phyloP scores from a whole-genome alignment of 2,797 vertebrate genomes.

The Falco columbarius region DNA sequence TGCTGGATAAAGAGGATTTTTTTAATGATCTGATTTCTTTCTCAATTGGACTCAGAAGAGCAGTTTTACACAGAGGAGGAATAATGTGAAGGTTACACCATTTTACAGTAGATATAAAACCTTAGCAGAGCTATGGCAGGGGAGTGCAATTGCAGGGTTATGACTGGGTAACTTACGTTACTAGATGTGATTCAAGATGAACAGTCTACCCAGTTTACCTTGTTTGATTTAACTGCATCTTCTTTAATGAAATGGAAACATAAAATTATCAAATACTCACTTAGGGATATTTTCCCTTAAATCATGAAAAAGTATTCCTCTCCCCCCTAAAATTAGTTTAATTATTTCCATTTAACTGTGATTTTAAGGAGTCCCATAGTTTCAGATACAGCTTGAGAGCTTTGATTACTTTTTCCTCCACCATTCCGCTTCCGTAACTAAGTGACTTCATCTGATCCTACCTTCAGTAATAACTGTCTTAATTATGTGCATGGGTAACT shows the following conservation, averaged over 20 bases:
- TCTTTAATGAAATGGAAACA: not conserved
- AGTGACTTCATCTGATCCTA: not conserved
- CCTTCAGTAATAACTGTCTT: not conserved
- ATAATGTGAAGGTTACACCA: not conserved
- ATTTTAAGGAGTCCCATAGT: not conserved
- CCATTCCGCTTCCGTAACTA: fast-evolving
- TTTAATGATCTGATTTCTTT: constrained; percentile 3
- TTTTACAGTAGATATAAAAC: not conserved
- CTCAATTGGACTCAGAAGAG: not conserved
- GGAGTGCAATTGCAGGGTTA: not conserved
- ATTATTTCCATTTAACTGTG: not conserved
- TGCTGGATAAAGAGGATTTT: not conserved
- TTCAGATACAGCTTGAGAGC: not conserved
- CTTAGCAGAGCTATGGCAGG: not conserved
- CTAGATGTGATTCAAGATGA: not conserved
- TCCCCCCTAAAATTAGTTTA: not conserved
- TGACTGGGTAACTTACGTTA: not conserved
- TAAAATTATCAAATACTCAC: not conserved
- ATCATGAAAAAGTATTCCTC: not conserved
- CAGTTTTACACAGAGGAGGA: not conserved
- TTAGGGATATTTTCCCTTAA: not conserved
- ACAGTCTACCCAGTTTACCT: not conserved
- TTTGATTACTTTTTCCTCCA: not conserved
- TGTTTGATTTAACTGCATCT: not conserved
- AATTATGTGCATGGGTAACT: fast-evolving